Evolutionary conservation across 1,140 invertebrate species (phyloP).

Genomic region (Trachymyrmex septentrionalis): DNA sequence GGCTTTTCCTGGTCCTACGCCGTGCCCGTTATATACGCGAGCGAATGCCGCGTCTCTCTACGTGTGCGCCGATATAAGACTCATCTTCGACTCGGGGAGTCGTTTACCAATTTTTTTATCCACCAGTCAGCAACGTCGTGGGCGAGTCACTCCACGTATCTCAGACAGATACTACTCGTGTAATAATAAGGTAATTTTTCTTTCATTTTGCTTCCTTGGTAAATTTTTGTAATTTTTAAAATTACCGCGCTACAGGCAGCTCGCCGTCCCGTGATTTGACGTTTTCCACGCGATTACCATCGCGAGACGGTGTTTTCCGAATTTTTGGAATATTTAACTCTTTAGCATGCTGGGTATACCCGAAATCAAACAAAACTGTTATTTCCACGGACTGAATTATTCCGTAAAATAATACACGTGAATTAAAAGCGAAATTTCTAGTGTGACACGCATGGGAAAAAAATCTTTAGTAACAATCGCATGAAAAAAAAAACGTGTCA

Average conservation of each 20-base stretch:
- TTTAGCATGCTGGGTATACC: background rate
- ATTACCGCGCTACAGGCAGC: too few relatives aligned
- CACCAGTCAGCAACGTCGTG: background rate
- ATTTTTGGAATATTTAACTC: conserved; percentile 25
- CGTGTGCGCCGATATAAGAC: background rate
- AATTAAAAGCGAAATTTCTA: conserved; percentile 42
- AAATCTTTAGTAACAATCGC: conserved; percentile 49
- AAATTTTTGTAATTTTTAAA: background rate
- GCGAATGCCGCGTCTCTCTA: background rate
- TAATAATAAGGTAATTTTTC: background rate
- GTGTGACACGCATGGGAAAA: conserved; percentile 28
- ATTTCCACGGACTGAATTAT: conserved; percentile 32
- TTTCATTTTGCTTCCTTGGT: background rate
- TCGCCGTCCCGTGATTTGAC: too few relatives aligned
- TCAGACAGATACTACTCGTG: background rate
- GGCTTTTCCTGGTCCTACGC: conserved; percentile 68
- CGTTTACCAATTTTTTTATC: background rate
- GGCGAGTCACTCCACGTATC: background rate
- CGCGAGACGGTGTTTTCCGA: background rate
- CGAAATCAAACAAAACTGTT: conserved; percentile 28
- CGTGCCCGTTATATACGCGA: conserved; percentile 6
- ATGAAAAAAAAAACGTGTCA: conserved; percentile 48
- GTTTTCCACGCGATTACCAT: background rate
- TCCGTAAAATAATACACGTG: conserved; percentile 30
- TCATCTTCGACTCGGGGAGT: background rate